phyloP scores from a whole-genome alignment of 2,888 invertebrate species.

The Conistra vaccinii region DNA sequence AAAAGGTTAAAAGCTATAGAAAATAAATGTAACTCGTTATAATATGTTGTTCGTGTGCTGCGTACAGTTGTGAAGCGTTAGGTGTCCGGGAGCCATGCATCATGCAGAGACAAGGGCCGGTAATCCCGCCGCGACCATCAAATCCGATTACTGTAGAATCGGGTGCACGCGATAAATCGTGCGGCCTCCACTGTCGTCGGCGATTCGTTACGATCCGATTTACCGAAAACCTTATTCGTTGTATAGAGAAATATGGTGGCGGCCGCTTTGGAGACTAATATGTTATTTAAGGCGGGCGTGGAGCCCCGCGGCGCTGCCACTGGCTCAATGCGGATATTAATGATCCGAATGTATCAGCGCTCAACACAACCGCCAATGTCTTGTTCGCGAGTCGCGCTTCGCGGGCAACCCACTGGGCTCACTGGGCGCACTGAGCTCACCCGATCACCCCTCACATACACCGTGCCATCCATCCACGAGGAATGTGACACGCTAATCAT shows the following conservation, averaged over 20 bases:
- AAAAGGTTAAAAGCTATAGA: constrained; percentile 55
- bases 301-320: constrained; percentile 86
- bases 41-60: constrained; percentile 37
- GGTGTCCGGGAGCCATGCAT: constrained; percentile 53
- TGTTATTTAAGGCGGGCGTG: constrained; percentile 85
- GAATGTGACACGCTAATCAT: constrained; percentile 37
- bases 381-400: constrained; percentile 71
- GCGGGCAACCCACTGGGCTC: background rate
- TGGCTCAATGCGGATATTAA: constrained; percentile 87
- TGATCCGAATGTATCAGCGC: constrained; percentile 83
- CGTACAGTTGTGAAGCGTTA: constrained; percentile 12
- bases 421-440: background rate
- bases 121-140: constrained; percentile 72
- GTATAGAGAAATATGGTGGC: constrained; percentile 84
- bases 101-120: constrained; percentile 57
- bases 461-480: background rate
- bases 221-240: constrained; percentile 82
- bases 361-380: constrained; percentile 78
- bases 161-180: constrained; percentile 88
- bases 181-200: constrained; percentile 82
- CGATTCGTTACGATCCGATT: constrained; percentile 87
- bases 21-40: constrained; percentile 42
- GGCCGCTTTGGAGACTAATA: constrained; percentile 87
- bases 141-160: constrained; percentile 85
- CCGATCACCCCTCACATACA: background rate